Conservation (phyloP, 2,888 invertebrate species). For the Drosophila mercatorum region DNA sequence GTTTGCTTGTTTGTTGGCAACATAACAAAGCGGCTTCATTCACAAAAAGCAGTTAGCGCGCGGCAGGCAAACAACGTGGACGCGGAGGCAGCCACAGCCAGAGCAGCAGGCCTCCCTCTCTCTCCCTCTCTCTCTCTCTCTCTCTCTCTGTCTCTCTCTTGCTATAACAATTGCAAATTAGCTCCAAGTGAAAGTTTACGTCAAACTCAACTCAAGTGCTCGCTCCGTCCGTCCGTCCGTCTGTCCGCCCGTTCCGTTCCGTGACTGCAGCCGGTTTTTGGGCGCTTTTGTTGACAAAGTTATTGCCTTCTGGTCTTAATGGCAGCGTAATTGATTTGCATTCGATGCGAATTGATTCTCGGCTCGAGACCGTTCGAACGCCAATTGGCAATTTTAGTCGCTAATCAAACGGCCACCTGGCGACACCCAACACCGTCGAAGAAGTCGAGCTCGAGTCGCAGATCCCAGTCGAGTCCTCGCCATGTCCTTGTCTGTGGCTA, state of each 20-base stretch:
- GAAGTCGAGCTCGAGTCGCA: neutral
- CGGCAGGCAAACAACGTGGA: slow-evolving; percentile 66
- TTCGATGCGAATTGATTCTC: slow-evolving; percentile 71
- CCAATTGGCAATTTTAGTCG: slow-evolving; percentile 34
- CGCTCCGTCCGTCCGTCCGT: neutral
- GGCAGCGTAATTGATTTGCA: slow-evolving; percentile 77
- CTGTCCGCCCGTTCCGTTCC: slow-evolving; percentile 8
- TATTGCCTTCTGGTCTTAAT: slow-evolving; percentile 66
- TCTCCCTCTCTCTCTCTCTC: slow-evolving; percentile 6
- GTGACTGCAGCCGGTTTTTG: slow-evolving; percentile 34
- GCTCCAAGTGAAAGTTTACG: slow-evolving; percentile 55
- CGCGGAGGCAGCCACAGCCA: slow-evolving; percentile 37
- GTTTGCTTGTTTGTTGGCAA: slow-evolving; percentile 53
- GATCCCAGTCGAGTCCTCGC: neutral
- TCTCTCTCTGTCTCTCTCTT: slow-evolving; percentile 12
- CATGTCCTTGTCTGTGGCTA: slow-evolving; percentile 78
- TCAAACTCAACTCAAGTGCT: slow-evolving; percentile 51
- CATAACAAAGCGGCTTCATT: slow-evolving; percentile 70
- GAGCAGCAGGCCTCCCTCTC: slow-evolving; percentile 1
- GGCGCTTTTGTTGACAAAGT: slow-evolving; percentile 71
- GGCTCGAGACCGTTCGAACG: slow-evolving; percentile 42
- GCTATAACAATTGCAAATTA: slow-evolving; percentile 43
- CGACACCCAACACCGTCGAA: slow-evolving; percentile 6
- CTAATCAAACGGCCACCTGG: slow-evolving; percentile 48
- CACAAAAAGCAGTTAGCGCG: slow-evolving; percentile 76